Evolutionary conservation across 2,797 vertebrate species (phyloP).

Genomic region (Valencia hispanica): DNA sequence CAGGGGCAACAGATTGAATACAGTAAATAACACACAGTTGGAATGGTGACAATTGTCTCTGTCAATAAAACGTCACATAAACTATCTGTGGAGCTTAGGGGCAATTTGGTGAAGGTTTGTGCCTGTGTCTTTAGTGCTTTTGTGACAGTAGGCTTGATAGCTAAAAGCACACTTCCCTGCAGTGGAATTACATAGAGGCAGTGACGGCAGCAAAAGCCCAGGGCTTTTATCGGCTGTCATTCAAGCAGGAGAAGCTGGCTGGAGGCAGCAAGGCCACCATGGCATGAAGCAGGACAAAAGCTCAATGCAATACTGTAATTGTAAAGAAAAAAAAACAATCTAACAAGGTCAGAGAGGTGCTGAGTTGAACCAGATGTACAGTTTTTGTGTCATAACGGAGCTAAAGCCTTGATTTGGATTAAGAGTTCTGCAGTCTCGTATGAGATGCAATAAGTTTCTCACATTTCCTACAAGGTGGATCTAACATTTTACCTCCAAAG

Average conservation of each 20-base stretch:
- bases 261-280: constrained; percentile 72
- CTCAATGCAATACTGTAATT: constrained; percentile 70
- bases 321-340: constrained; percentile 57
- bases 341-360: constrained; percentile 70
- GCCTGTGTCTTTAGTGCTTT: constrained; percentile 71
- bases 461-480: constrained; percentile 4
- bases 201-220: constrained; percentile 71
- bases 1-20: constrained; percentile 52
- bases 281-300: constrained; percentile 71
- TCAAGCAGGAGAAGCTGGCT: constrained; percentile 70
- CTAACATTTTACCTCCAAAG: neutral
- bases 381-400: constrained; percentile 43
- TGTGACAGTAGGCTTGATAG: constrained; percentile 66
- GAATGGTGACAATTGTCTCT: constrained; percentile 65
- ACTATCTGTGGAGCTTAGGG: constrained; percentile 68
- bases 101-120: constrained; percentile 67
- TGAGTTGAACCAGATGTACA: constrained; percentile 48
- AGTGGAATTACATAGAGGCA: constrained; percentile 74
- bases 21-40: constrained; percentile 56
- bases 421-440: constrained; percentile 31
- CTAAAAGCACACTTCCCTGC: constrained; percentile 79
- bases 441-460: constrained; percentile 27
- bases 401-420: constrained; percentile 53
- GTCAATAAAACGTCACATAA: constrained; percentile 73
- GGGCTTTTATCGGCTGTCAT: constrained; percentile 80